Evolutionary conservation across 2,888 invertebrate species (phyloP), one percentile per base, ranked within the genome.

Genomic region (Rhagonycha fulva): DNA sequence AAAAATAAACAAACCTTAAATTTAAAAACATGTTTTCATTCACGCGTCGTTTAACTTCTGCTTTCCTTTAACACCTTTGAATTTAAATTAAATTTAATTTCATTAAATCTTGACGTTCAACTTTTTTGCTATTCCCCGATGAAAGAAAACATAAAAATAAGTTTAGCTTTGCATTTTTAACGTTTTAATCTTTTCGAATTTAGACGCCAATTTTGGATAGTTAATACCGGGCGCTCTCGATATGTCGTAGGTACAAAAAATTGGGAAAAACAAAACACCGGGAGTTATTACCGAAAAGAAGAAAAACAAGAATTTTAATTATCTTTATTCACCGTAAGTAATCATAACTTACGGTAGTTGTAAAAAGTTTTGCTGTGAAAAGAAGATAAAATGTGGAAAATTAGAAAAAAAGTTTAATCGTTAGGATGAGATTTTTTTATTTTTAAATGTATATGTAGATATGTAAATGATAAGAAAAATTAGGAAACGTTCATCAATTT

Each of bases 1-100:
- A 79, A 79, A 80, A 80, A 79, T 79, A 80, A 80, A 72, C 72
- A 76, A 71, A 60, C 70, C 72, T 72, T 70, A 70, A 72, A 73
- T 73, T 73, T 73, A 76, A 76, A 76, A 76, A 76, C 74, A 74
- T 74, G 74, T 74, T 74, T 76, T 76, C 32, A 70, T 73, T 76
- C 73, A 73, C 76, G 76, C 76, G 73, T 73, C 76, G 73, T 68
- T 76, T 73, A 72, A 76, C 72, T 76, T 70, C 70, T 66, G 76
- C 73, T 76, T 72, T 67, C 71, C 72, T 63, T 60, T 71, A 71
- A 71, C 76, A 76, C 76, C 76, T 74, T 76, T 74, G 76, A 74
- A 73, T 76, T 74, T 76, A 72, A 76, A 73, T 70, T 76, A 68
- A 76, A 76, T 72, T 69, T 76, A 72, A 76, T 76, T 76, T 72